phyloP scores from a whole-genome alignment of 2,888 invertebrate species.

The Clunio marinus region DNA sequence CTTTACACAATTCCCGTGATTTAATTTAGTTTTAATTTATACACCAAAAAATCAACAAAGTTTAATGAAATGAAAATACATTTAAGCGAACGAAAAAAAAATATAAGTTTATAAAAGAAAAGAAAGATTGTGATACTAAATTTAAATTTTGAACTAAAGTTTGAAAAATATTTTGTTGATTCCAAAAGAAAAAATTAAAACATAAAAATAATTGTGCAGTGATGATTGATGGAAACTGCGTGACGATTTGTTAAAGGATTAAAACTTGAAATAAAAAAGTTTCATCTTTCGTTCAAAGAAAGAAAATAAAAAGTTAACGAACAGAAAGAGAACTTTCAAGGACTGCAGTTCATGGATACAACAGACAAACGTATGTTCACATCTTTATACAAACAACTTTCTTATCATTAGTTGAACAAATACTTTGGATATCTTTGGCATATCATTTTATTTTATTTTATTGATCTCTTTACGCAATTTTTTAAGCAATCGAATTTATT shows the following conservation, averaged over 20 bases:
- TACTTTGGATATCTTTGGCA: too few species aligned
- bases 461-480: not conserved
- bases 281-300: not conserved
- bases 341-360: slow-evolving; percentile 39
- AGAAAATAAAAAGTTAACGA: slow-evolving; percentile 33
- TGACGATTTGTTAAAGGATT: slow-evolving; percentile 19
- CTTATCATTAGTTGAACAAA: too few species aligned
- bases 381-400: slow-evolving; percentile 24
- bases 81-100: not conserved
- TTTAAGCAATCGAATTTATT: too few species aligned
- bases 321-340: slow-evolving; percentile 33
- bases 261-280: slow-evolving; percentile 3
- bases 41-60: slow-evolving; percentile 6
- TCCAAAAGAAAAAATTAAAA: not conserved
- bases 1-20: slow-evolving; percentile 29
- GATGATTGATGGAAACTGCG: too few species aligned
- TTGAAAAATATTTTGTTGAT: slow-evolving; percentile 14
- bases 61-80: not conserved
- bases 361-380: slow-evolving; percentile 34
- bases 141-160: not conserved
- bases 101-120: not conserved
- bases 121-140: slow-evolving; percentile 37
- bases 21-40: slow-evolving; percentile 34
- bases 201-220: not conserved
- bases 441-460: too few species aligned